phyloP scores from a whole-genome alignment of 1,140 invertebrate genomes.

The Holotrichia oblita region DNA sequence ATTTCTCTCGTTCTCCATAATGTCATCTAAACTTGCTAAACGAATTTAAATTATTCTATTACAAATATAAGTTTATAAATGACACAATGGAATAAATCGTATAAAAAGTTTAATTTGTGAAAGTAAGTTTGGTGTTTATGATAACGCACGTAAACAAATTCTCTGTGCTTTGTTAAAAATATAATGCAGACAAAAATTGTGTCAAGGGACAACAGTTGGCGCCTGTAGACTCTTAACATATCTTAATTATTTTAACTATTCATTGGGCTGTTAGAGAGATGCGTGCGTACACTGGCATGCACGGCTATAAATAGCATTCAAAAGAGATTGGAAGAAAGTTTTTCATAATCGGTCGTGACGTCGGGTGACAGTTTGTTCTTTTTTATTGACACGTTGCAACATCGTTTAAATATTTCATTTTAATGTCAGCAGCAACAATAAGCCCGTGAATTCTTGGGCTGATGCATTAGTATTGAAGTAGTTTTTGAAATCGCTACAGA shows the following conservation, averaged over 20 bases:
- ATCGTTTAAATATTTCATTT: no score
- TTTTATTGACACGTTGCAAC: conserved; percentile 33
- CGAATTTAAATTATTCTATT: not conserved
- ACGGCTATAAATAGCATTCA: not conserved
- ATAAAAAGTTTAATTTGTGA: not conserved
- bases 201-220: not conserved
- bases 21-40: not conserved
- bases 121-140: not conserved
- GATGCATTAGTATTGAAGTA: not conserved
- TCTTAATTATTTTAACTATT: not conserved
- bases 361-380: not conserved
- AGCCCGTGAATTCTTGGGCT: not conserved
- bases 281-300: not conserved
- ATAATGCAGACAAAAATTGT: not conserved
- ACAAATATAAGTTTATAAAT: not conserved
- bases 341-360: conserved; percentile 5
- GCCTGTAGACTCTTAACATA: not conserved
- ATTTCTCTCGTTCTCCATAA: not conserved
- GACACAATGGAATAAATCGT: not conserved
- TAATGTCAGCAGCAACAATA: conserved; percentile 1
- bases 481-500: conserved; percentile 5
- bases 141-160: conserved; percentile 13
- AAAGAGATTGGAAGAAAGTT: conserved; percentile 22
- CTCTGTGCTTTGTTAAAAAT: conserved; percentile 7
- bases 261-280: not conserved